Evolutionary conservation across 2,888 invertebrate species (phyloP), one percentile per base, ranked within the genome.

Genomic region (Archaeoteleia sp.): DNA sequence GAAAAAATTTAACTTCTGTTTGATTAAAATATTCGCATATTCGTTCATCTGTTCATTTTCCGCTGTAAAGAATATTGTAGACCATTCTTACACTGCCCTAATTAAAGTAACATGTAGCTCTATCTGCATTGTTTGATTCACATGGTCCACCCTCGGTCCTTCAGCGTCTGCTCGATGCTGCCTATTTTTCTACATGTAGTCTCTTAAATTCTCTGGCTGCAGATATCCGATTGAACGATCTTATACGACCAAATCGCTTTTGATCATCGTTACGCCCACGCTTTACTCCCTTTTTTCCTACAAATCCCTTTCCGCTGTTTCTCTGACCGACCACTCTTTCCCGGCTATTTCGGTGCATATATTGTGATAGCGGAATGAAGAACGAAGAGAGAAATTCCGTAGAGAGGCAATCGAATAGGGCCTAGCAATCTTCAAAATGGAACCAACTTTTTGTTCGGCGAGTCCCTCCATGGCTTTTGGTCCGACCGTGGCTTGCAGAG

Each of bases 171-270:
- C n/a, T n/a, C n/a, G n/a, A n/a, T n/a, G n/a, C n/a, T n/a, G n/a
- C n/a, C 20, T 20, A 20, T 20, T 20, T 20, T 20, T 20, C 20
- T 20, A 20, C 2, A 5, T 5, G 20, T 15, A 32, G 23, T 53
- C 43, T 42, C 29, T 48, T 29, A 29, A 61, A 61, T 53, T 51
- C 53, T 25, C 45, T 29, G 34, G 13, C 35, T 29, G 43, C 29
- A 27, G 51, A 53, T 51, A 61, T 61, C 45, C 43, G 45, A 4
- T 35, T 25, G 45, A 53, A 51, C 39, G 61, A 61, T 53, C 40
- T 42, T 35, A 35, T 34, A 71, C 76, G 72, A 73, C 72, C 73
- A 75, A 76, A 75, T 77, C 75, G 76, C 77, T 76, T 76, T 76
- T 77, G 75, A 77, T 77, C 75, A 75, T 77, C 69, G 67, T 70